phyloP scores from a whole-genome alignment of 2,797 vertebrate genomes.

The Karalla daura region DNA sequence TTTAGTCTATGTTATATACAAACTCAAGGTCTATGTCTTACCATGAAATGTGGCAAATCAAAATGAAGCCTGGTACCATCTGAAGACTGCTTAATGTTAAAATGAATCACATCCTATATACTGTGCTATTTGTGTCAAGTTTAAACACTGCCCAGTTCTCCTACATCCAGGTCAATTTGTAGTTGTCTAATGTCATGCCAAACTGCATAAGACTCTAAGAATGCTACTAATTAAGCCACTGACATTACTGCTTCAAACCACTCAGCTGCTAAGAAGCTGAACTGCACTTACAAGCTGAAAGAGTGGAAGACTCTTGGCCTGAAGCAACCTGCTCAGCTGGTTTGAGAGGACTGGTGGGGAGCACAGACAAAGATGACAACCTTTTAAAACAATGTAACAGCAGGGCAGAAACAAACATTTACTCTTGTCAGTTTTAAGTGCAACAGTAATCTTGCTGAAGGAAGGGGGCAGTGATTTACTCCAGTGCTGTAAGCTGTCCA shows the following conservation, averaged over 20 bases:
- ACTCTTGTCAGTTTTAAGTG: constrained; percentile 12
- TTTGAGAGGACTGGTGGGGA: background rate
- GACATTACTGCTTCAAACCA: background rate
- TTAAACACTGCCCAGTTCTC: too few relatives aligned
- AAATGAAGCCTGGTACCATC: too few relatives aligned
- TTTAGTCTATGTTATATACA: too few relatives aligned
- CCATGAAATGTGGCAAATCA: too few relatives aligned
- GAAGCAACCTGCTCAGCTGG: background rate
- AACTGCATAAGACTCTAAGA: too few relatives aligned
- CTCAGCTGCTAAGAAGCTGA: background rate
- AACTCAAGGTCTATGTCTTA: too few relatives aligned
- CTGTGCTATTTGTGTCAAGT: too few relatives aligned
- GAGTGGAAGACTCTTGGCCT: background rate
- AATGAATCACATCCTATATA: too few relatives aligned
- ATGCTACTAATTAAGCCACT: too few relatives aligned
- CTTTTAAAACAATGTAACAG: background rate
- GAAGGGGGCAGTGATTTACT: constrained; percentile 19
- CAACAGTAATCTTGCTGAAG: constrained; percentile 19
- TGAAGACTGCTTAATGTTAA: too few relatives aligned
- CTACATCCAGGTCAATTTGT: too few relatives aligned
- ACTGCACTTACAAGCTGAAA: background rate
- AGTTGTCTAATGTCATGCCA: background rate
- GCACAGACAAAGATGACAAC: constrained; percentile 24
- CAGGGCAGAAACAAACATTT: constrained; percentile 21
- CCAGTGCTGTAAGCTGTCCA: constrained; percentile 29